A percentile compares a stretch with the other conserved stretches of the same genome.
Evolutionary conservation across 53 echinoderm and acorn worm species (phyloP).

Genomic region (Mesocentrotus franciscanus): DNA sequence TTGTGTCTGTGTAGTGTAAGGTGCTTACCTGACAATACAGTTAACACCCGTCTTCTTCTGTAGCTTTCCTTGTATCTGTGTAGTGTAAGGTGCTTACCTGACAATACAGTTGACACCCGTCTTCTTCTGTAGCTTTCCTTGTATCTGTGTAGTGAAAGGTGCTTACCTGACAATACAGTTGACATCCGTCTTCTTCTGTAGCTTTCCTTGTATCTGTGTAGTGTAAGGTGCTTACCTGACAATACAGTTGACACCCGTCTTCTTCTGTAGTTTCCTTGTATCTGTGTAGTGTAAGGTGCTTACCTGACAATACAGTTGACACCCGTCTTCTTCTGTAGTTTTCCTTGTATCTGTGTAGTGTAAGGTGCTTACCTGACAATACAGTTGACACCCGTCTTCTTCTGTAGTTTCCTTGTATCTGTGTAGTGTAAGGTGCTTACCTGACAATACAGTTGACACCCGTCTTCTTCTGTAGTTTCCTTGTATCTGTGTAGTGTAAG

Average conservation of each 20-base stretch:
- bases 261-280: constrained; percentile 87
- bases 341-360: constrained; percentile 78
- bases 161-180: constrained; percentile 89
- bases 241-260: constrained; percentile 88
- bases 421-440: constrained; percentile 76
- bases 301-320: constrained; percentile 93
- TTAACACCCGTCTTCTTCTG: constrained; percentile 94
- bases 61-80: constrained; percentile 79
- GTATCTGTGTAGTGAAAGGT: constrained; percentile 76
- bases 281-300: constrained; percentile 73
- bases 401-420: constrained; percentile 83
- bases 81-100: constrained; percentile 77
- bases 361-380: constrained; percentile 86
- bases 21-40: constrained; percentile 87
- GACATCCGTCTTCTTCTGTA: constrained; percentile 92
- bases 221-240: constrained; percentile 83
- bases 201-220: constrained; percentile 78
- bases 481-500: constrained; percentile 77
- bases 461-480: constrained; percentile 89
- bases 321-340: constrained; percentile 91
- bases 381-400: constrained; percentile 89
- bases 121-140: constrained; percentile 87
- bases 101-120: constrained; percentile 91
- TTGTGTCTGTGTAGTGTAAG: constrained; percentile 77
- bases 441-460: constrained; percentile 92